phyloP scores from a whole-genome alignment of 2,888 invertebrate species.

The Spodoptera littoralis region DNA sequence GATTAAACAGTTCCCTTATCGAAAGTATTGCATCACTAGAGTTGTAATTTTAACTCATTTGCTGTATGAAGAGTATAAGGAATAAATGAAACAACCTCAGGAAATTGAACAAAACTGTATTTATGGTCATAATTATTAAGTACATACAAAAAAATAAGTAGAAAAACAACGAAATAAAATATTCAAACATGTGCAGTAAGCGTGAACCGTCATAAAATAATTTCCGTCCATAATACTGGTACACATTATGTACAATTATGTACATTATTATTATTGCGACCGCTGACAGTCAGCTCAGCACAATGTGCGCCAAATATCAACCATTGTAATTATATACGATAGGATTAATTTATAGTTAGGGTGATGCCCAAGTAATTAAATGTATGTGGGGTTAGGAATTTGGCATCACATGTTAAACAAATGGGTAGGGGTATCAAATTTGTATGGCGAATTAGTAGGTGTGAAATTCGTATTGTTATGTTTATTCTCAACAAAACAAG shows the following conservation, averaged over 20 bases:
- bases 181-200: conserved; percentile 33
- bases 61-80: no score
- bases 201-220: conserved; percentile 45
- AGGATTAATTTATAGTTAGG: conserved; percentile 50
- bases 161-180: conserved; percentile 14
- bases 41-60: no score
- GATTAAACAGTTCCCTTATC: no score
- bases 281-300: conserved; percentile 45
- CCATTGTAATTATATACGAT: conserved; percentile 52
- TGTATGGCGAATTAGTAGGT: no score
- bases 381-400: neutral
- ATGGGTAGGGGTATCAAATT: no score
- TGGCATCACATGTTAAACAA: no score
- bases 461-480: no score
- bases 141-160: neutral
- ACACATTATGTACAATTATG: conserved; percentile 55
- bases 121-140: no score
- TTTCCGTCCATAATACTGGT: conserved; percentile 34
- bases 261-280: conserved; percentile 48
- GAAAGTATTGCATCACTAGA: no score
- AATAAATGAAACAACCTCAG: no score
- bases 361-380: conserved; percentile 28
- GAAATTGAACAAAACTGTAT: neutral
- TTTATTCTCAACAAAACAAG: no score
- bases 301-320: conserved; percentile 51